A percentile compares a stretch with the other conserved stretches of the same genome.
Evolutionary conservation across 2,888 invertebrate genomes (phyloP).

Genomic region (Xanthia icteritia): DNA sequence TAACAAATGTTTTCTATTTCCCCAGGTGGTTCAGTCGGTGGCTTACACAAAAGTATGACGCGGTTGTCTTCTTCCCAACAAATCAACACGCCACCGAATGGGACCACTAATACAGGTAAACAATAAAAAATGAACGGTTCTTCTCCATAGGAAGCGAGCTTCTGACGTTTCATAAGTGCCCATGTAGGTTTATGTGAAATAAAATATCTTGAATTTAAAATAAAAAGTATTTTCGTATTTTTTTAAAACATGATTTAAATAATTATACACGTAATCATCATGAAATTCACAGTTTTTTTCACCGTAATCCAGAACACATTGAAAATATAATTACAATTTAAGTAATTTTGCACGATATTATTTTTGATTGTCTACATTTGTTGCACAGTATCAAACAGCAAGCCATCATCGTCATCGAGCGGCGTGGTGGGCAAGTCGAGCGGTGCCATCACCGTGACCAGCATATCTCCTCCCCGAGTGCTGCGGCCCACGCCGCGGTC

Average conservation of each 20-base stretch:
- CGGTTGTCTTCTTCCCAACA: constrained; percentile 94
- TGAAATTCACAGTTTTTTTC: background rate
- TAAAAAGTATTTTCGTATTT: too few relatives aligned
- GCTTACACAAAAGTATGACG: constrained; percentile 95
- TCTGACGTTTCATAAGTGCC: too few relatives aligned
- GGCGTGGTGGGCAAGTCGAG: constrained; percentile 62
- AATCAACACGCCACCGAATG: constrained; percentile 91
- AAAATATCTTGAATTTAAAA: too few relatives aligned
- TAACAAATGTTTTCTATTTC: too few relatives aligned
- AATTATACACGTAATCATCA: background rate
- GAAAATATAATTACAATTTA: background rate
- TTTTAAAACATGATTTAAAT: background rate
- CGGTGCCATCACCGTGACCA: constrained; percentile 74
- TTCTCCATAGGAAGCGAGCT: too few relatives aligned
- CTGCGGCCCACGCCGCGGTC: constrained; percentile 85
- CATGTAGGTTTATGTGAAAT: too few relatives aligned
- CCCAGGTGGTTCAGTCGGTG: constrained; percentile 93
- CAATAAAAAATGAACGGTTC: too few relatives aligned
- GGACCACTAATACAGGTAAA: constrained; percentile 78
- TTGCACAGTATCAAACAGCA: constrained; percentile 66
- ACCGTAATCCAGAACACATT: background rate
- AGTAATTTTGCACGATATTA: background rate
- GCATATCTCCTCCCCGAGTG: constrained; percentile 82
- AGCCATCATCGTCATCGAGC: constrained; percentile 66
- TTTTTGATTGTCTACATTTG: background rate